Evolutionary conservation across 2,888 invertebrate species (phyloP), one percentile per base, ranked within the genome.

Genomic region (Trissoscelio sp.): DNA sequence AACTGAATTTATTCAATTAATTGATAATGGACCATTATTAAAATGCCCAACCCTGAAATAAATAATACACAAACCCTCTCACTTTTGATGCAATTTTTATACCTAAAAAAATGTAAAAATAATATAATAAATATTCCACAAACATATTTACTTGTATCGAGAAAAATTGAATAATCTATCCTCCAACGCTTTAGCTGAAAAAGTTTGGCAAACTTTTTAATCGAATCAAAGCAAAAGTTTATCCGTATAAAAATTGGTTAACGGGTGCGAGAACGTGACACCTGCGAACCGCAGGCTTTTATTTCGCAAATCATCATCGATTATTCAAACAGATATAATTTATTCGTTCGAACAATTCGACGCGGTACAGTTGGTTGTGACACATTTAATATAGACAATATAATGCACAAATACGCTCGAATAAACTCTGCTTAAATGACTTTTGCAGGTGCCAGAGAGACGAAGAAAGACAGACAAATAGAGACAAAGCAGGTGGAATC

Each of bases 361-460:
- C 34, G 58, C 51, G 9, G 44, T 60, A 34, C 67, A 53, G 51
- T 58, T 75, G 75, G 58, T 20, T 58, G 51, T 75, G 75, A 67
- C 67, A 60, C 58, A 60, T 75, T 75, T 75, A 75, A 75, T 67
- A 67, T 53, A 67, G 67, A 74, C 51, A 67, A 60, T 69, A 69
- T 58, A 55, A 69, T 62, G 66, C 69, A 53, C 51, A 77, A 77
- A 77, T 77, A 16, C 55, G 62, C 42, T 37, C 37, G 69, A 62
- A 69, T 62, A 77, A 77, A 77, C 69, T 69, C 48, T 20, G 77
- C 62, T 55, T 69, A 77, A 77, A 77, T 77, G 77, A 62, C 69
- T 74, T 77, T 66, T 69, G 77, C 69, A 77, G 77, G 53, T 46
- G 77, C 67, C 60, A n/a, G 48, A 1, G 48, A 42, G 66, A 51